Base-by-base conservation (phyloP, 2,888 invertebrate genomes). In the Trichopoda pennipes region DNA sequence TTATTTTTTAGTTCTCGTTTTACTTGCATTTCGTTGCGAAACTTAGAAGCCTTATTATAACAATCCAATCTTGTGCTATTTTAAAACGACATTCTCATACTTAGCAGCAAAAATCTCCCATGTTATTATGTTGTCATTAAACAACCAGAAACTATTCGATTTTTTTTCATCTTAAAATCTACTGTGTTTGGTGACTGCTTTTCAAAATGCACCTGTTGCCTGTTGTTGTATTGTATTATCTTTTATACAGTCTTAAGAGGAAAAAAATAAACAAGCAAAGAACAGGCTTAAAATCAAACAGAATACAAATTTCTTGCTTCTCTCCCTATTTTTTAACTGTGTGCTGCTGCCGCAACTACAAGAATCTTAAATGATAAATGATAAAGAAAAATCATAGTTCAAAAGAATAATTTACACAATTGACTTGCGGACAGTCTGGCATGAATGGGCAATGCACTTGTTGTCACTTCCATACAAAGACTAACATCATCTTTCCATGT, bases 171-270 rank as follows among this genome's bases (percentile, higher is more conserved):
- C 44, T 51, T 1, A 17, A 44, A 61, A 23, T 68, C 49, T 79
- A 28, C 63, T 38, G 66, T 58, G 21, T 56, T 21, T 19, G 63
- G 44, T 68, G 61, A n/a, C 23, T 66, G 66, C 69, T 61, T n/a
- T 74, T 49, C 72, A 79, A 79, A 72, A 61, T 76, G 82, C 82
- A 82, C 82, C 82, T 82, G 82, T 82, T 82, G 78, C 74, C 55
- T 69, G 61, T 73, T 81, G 72, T 61, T 61, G 78, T 21, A 66
- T 66, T 76, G 70, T 55, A 72, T 73, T 78, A 81, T 78, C 74
- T 60, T 82, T 44, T 21, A 19, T 16, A 28, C 32, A 53, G 2
- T 4, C 12, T 14, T 19, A 42, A 42, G 38, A 23, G 21, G 3
- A 12, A 58, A 35, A 60, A 32, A 16, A 38, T 16, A 19, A 19